These are phyloP conservation scores for Limnephilus marmoratus DNA, from an alignment of 2,888 invertebrate species.

Conservation along the genomic window DNA sequence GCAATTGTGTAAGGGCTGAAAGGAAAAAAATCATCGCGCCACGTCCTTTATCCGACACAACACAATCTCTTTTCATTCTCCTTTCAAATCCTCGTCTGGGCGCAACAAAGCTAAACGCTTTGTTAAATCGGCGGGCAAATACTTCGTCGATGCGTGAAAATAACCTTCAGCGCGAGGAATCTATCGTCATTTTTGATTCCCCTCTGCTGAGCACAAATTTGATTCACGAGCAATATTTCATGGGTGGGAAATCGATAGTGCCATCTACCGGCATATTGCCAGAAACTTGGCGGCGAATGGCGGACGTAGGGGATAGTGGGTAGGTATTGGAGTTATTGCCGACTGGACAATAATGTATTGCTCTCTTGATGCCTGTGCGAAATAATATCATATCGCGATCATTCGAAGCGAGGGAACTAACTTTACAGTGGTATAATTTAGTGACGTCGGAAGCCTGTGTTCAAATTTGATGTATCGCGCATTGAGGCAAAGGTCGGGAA, in stretches of 20 bases:
- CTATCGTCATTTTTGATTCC: slow-evolving; percentile 61
- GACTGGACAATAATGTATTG: slow-evolving; percentile 17
- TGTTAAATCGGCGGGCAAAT: slow-evolving; percentile 64
- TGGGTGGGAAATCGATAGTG: slow-evolving; percentile 57
- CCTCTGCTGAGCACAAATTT: slow-evolving; percentile 59
- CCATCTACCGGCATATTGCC: slow-evolving; percentile 42
- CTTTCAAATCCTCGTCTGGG: slow-evolving; percentile 56
- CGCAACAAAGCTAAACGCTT: slow-evolving; percentile 60
- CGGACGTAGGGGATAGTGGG: not conserved
- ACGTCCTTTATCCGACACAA: slow-evolving; percentile 47
- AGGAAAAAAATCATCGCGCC: slow-evolving; percentile 21
- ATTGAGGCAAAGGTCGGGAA: not conserved
- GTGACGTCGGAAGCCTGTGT: not conserved
- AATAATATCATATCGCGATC: not conserved
- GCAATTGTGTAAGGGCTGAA: slow-evolving; percentile 28
- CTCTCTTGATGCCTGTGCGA: not conserved
- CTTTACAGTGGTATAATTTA: not conserved
- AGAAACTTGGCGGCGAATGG: not conserved
- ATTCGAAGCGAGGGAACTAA: not conserved
- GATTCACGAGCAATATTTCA: slow-evolving; percentile 62
- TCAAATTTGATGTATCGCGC: not conserved
- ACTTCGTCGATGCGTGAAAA: slow-evolving; percentile 64
- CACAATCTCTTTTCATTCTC: slow-evolving; percentile 55
- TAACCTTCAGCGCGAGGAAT: slow-evolving; percentile 55
- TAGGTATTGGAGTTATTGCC: not conserved